These are phyloP conservation scores for Micropoecilia bifurca DNA, from an alignment of 2,797 vertebrate species.

Conservation along the genomic window DNA sequence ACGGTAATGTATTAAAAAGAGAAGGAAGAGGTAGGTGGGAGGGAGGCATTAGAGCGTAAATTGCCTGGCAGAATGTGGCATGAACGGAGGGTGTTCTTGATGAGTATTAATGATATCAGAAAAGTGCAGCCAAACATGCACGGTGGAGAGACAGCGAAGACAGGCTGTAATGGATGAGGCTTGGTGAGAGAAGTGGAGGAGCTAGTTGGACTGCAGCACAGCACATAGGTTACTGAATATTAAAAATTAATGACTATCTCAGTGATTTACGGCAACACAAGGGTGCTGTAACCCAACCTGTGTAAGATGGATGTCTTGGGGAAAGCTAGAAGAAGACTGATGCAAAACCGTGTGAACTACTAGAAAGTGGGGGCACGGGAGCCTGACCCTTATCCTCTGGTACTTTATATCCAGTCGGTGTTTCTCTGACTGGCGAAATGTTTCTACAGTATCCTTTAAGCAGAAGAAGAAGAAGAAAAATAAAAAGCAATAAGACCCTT, in stretches of 20 bases:
- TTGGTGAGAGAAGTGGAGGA: conserved; percentile 43
- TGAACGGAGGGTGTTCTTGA: conserved; percentile 65
- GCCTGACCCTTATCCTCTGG: conserved; percentile 8
- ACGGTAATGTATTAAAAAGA: conserved; percentile 32
- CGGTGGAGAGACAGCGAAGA: conserved; percentile 48
- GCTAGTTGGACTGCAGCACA: conserved; percentile 53
- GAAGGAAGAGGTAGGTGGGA: conserved; percentile 37
- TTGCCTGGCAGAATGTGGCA: conserved; percentile 51
- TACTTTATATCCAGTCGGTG: conserved; percentile 8
- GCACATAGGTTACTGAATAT: conserved; percentile 67
- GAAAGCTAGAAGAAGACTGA: conserved; percentile 55
- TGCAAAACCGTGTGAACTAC: conserved; percentile 34
- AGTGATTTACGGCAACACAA: conserved; percentile 79
- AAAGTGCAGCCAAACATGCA: conserved; percentile 69
- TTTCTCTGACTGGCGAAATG: conserved; percentile 2
- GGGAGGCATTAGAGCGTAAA: conserved; percentile 55
- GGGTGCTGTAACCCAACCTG: conserved; percentile 67
- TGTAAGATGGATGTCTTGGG: conserved; percentile 68
- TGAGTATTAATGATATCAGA: conserved; percentile 78
- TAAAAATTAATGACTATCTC: conserved; percentile 80
- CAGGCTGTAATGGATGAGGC: conserved; percentile 70
- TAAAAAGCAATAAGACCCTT: background rate
- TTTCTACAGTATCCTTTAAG: conserved; percentile 16
- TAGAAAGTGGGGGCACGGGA: conserved; percentile 15
- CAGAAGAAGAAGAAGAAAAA: background rate